A percentile compares a stretch with the other conserved stretches of the same genome.
Evolutionary conservation across 2,888 invertebrate genomes (phyloP).

Genomic region (Apoda limacodes): DNA sequence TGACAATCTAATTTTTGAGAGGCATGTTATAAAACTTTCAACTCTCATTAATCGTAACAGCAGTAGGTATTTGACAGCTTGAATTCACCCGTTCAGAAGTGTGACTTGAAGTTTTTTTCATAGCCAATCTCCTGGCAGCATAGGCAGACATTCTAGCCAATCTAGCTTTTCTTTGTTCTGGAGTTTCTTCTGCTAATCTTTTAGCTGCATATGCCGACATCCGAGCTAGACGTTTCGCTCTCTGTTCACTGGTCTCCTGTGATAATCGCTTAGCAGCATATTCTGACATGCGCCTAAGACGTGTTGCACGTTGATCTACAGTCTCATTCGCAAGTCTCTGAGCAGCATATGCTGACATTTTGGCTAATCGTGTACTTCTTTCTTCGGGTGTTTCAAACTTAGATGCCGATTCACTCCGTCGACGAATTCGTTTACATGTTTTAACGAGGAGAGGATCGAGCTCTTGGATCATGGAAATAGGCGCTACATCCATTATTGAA

Average conservation of each 20-base stretch:
- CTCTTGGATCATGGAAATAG: constrained; percentile 25
- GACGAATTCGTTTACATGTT: constrained; percentile 20
- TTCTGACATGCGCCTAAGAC: constrained; percentile 56
- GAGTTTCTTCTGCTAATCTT: constrained; percentile 50
- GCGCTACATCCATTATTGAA: no score
- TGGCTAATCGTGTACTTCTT: constrained; percentile 42
- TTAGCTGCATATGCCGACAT: constrained; percentile 61
- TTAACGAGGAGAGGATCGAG: constrained; percentile 29
- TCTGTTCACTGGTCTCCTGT: constrained; percentile 46
- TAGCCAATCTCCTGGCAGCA: constrained; percentile 47
- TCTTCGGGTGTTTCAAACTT: constrained; percentile 43
- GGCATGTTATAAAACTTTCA: constrained; percentile 14
- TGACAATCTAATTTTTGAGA: no score
- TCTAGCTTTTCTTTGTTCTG: constrained; percentile 45
- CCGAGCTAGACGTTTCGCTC: constrained; percentile 45
- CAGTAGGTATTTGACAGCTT: constrained; percentile 5
- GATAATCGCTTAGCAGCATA: constrained; percentile 53
- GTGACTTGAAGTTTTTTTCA: constrained; percentile 28
- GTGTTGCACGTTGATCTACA: constrained; percentile 43
- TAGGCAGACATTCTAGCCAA: constrained; percentile 56
- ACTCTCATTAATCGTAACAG: constrained; percentile 28
- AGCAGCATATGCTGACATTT: constrained; percentile 61
- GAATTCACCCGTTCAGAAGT: constrained; percentile 1
- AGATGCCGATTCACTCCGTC: constrained; percentile 27
- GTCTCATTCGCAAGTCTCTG: constrained; percentile 52